Evolutionary conservation across 2,797 vertebrate species (phyloP), one percentile per base, ranked within the genome.

Genomic region (Parambassis ranga): DNA sequence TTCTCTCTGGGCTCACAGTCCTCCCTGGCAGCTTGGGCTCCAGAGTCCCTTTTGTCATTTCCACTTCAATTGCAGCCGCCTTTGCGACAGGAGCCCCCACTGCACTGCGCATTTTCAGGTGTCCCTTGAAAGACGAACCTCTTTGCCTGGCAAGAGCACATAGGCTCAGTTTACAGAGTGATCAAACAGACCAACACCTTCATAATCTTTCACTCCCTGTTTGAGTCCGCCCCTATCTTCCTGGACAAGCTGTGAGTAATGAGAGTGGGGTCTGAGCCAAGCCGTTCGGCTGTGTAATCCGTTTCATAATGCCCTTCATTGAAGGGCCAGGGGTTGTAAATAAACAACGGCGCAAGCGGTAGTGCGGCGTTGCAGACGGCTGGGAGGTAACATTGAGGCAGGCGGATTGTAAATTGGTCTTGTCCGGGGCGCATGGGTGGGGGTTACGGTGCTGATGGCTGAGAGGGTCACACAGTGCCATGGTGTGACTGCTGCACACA

Each of bases 31-130:
- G 49, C 57, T 6, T 22, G 16, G 49, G 31, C 71, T 74, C 75
- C 52, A 14, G 60, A 75, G 66, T 69, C 82, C 56, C 43, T 65
- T 79, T 77, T 81, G 74, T 81, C 82, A 84, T 81, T 87, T 80
- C 80, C 83, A 76, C 83, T 80, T 83, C 77, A 74, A 81, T 79
- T 83, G 84, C 61, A 63, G 60, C 71, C 53, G 10, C 26, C 61
- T 65, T 57, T 0, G 24, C 31, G n/a, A 19, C 24, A 5, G 52
- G 32, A 44, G 59, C 46, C 62, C 61, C 38, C 10, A 19, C 77
- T 24, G 75, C 75, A 65, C 68, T 67, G 79, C 46, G 35, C 51
- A 70, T 77, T 81, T 86, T 35, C 48, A 65, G 47, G 16, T 55
- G 65, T 56, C 71, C 51, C 74, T 43, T 66, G 48, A 75, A 84